phyloP scores from a whole-genome alignment of 2,888 invertebrate genomes.

The Chalcosyrphus nemorum region DNA sequence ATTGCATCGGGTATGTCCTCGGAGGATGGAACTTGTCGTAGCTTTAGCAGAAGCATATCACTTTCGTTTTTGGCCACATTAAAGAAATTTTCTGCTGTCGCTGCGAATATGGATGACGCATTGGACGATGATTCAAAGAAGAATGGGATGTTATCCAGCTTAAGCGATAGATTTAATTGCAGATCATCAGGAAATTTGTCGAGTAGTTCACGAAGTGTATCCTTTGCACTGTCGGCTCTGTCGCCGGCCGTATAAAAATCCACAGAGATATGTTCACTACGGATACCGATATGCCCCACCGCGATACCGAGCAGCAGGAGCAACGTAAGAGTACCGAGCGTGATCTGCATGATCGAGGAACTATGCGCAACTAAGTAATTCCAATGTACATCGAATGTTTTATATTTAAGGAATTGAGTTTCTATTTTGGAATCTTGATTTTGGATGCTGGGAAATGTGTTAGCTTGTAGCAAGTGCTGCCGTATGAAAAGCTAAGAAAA shows the following conservation, averaged over 20 bases:
- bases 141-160: conserved; percentile 74
- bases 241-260: conserved; percentile 75
- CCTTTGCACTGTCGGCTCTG: conserved; percentile 75
- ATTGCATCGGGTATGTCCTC: conserved; percentile 74
- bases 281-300: conserved; percentile 28
- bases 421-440: conserved; percentile 52
- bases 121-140: conserved; percentile 75
- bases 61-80: conserved; percentile 77
- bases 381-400: conserved; percentile 14
- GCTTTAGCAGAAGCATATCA: conserved; percentile 75
- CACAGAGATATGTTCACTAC: conserved; percentile 76
- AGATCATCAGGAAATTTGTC: conserved; percentile 76
- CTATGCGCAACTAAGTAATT: conserved; percentile 43
- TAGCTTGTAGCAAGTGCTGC: conserved; percentile 2
- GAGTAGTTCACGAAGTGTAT: conserved; percentile 75
- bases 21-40: conserved; percentile 77
- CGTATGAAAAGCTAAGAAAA: not conserved
- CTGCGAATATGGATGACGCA: conserved; percentile 74
- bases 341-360: conserved; percentile 43
- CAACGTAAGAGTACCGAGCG: not conserved
- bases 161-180: conserved; percentile 76
- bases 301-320: conserved; percentile 13
- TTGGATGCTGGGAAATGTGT: conserved; percentile 21
- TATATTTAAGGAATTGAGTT: conserved; percentile 4
- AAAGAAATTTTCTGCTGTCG: conserved; percentile 74